phyloP scores from a whole-genome alignment of 2,888 invertebrate species.

The Eumerus sabulonum region DNA sequence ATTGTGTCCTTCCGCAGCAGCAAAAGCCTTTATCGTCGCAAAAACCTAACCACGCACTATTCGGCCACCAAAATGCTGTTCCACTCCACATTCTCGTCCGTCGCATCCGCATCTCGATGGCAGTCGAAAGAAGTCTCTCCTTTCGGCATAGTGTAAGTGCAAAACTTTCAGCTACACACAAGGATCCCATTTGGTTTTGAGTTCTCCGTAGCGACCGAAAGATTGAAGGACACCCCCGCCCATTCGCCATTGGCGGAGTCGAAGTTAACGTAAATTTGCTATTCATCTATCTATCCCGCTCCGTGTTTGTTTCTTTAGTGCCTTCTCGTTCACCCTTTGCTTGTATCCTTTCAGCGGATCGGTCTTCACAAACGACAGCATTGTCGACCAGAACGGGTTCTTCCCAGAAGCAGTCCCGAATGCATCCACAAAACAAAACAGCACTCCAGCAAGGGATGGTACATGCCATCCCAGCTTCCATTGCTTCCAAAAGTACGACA shows the following conservation, averaged over 20 bases:
- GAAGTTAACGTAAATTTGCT: constrained; percentile 33
- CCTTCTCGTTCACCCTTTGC: too few relatives aligned
- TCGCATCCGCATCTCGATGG: constrained; percentile 3
- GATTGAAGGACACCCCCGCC: too few relatives aligned
- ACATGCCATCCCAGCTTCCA: constrained; percentile 32
- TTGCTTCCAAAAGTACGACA: constrained; percentile 27
- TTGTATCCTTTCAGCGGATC: too few relatives aligned
- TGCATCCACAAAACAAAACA: constrained; percentile 45
- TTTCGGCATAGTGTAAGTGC: constrained; percentile 30
- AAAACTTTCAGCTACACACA: constrained; percentile 28
- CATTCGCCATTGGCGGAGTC: constrained; percentile 35
- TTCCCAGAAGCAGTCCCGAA: constrained; percentile 37
- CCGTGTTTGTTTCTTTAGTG: too few relatives aligned
- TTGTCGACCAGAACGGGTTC: constrained; percentile 12
- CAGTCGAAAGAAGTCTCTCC: constrained; percentile 21
- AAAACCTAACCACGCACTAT: constrained; percentile 33
- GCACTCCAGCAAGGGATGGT: constrained; percentile 43
- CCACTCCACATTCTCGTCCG: constrained; percentile 18
- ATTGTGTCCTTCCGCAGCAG: too few relatives aligned
- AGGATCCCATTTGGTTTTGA: constrained; percentile 36
- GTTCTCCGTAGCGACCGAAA: constrained; percentile 6
- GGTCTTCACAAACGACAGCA: too few relatives aligned
- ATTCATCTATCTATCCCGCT: constrained; percentile 6
- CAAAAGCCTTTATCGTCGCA: constrained; percentile 4
- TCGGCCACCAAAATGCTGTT: constrained; percentile 2